A percentile compares a stretch with the other conserved stretches of the same genome.
Evolutionary conservation across 2,888 invertebrate species (phyloP).

Genomic region (Heterodera filipjevi): DNA sequence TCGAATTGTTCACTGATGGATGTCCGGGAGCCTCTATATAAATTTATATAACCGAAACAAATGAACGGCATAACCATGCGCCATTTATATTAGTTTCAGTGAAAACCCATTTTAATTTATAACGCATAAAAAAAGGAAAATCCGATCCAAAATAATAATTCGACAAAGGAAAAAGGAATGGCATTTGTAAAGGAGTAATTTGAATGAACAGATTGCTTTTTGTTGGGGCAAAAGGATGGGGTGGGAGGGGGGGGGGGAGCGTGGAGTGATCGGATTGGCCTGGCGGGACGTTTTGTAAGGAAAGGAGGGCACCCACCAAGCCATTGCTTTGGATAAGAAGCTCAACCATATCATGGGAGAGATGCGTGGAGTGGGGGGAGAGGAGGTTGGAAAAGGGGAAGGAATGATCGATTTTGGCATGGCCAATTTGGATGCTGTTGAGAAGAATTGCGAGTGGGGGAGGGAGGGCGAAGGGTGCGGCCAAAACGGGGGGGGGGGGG

Average conservation of each 20-base stretch:
- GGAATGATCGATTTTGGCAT: conserved; percentile 10
- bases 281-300: not conserved
- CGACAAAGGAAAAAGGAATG: not conserved
- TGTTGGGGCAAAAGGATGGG: not conserved
- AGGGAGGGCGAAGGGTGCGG: not conserved
- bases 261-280: not conserved
- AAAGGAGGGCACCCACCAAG: not conserved
- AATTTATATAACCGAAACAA: too few relatives aligned
- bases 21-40: too few relatives aligned
- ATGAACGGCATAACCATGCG: too few relatives aligned
- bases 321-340: not conserved
- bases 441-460: not conserved
- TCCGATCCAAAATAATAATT: not conserved
- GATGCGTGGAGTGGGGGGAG: not conserved
- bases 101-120: too few relatives aligned
- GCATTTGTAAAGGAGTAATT: not conserved
- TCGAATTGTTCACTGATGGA: too few relatives aligned
- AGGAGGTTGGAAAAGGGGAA: not conserved
- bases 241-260: not conserved
- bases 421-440: not conserved
- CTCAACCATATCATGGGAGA: not conserved
- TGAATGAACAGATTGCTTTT: not conserved
- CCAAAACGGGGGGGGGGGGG: not conserved
- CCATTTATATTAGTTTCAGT: too few relatives aligned
- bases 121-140: not conserved